phyloP scores from a whole-genome alignment of 1,140 invertebrate species.

The Saxidomus purpurata region DNA sequence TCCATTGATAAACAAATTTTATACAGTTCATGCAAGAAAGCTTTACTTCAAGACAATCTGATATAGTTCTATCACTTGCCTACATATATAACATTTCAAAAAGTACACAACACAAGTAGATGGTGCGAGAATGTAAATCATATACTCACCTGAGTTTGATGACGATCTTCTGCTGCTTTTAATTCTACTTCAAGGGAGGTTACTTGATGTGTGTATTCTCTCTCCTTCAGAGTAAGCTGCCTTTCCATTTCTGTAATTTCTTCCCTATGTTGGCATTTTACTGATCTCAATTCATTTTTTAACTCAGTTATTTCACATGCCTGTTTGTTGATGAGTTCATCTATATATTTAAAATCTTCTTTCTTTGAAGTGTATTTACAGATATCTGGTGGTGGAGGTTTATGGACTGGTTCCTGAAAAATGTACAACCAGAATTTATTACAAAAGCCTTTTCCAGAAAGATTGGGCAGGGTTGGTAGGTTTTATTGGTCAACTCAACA shows the following conservation, averaged over 20 bases:
- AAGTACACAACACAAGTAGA: too few species aligned
- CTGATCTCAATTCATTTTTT: slow-evolving; percentile 72
- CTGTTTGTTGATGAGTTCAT: slow-evolving; percentile 81
- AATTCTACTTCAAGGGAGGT: slow-evolving; percentile 72
- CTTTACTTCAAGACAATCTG: too few species aligned
- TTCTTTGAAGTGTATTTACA: slow-evolving; percentile 54
- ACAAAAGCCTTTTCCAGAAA: too few species aligned
- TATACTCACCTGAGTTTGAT: slow-evolving; percentile 76
- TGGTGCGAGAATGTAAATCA: too few species aligned
- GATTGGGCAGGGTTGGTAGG: too few species aligned
- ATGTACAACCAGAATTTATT: too few species aligned
- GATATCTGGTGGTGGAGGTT: background rate
- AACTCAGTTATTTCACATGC: slow-evolving; percentile 78
- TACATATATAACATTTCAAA: too few species aligned
- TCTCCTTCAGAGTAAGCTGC: slow-evolving; percentile 69
- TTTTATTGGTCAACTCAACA: too few species aligned
- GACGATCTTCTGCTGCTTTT: slow-evolving; percentile 71
- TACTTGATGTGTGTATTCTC: slow-evolving; percentile 64
- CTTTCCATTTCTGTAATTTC: slow-evolving; percentile 73
- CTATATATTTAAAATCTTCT: slow-evolving; percentile 78
- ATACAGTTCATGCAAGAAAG: too few species aligned
- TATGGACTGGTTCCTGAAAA: slow-evolving; percentile 15
- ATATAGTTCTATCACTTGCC: too few species aligned
- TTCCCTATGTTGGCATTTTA: slow-evolving; percentile 72
- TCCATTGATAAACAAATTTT: too few species aligned